Percentiles rank a stretch among this genome's conserved stretches.
These are phyloP conservation scores for Papio anubis DNA, from an alignment of 2,113 vertebrate species.

Conservation along the genomic window DNA sequence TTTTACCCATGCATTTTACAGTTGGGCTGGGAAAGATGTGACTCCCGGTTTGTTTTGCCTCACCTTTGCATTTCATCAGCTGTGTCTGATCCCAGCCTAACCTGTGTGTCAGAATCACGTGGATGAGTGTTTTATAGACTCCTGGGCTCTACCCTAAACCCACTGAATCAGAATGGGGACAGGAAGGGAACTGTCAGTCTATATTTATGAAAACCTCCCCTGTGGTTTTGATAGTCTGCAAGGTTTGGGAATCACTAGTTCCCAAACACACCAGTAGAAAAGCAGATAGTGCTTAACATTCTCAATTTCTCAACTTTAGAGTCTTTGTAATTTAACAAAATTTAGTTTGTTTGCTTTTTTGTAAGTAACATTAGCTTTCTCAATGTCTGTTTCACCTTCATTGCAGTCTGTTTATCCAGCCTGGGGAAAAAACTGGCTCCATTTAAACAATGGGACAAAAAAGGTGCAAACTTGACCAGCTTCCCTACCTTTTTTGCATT, in stretches of 20 bases:
- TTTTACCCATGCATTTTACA: background rate
- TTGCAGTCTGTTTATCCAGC: background rate
- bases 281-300: background rate
- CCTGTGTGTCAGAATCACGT: background rate
- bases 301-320: background rate
- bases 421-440: background rate
- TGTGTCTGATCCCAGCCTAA: background rate
- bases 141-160: background rate
- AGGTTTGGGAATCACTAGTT: background rate
- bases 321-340: background rate
- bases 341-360: background rate
- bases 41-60: background rate
- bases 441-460: background rate
- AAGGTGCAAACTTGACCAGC: background rate
- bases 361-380: background rate
- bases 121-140: background rate
- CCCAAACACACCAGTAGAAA: background rate
- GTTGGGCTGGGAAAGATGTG: background rate
- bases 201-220: background rate
- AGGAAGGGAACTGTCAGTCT: background rate
- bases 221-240: background rate
- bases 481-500: background rate
- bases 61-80: background rate
- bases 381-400: background rate
- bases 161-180: background rate